Percentiles rank a stretch among this genome's conserved stretches.
These are phyloP conservation scores for Tauraco hartlaubi DNA, from an alignment of 2,797 vertebrate genomes.

Conservation along the genomic window DNA sequence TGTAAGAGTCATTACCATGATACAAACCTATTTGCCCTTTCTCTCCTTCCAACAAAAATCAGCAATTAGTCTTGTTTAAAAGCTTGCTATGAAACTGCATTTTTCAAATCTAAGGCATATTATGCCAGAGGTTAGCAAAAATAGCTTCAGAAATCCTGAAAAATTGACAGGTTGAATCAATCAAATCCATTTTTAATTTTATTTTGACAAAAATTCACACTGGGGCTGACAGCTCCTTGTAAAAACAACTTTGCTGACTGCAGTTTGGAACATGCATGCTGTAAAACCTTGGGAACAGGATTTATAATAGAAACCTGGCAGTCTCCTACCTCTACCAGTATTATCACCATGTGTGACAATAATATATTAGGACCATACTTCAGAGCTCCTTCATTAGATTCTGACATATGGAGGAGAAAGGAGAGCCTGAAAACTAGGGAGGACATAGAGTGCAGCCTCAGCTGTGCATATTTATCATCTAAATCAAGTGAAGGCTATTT, in stretches of 20 bases:
- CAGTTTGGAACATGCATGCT: conserved; percentile 40
- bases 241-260: conserved; percentile 56
- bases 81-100: conserved; percentile 26
- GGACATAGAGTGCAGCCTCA: conserved; percentile 49
- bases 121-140: conserved; percentile 63
- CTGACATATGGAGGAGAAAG: conserved; percentile 56
- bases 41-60: conserved; percentile 8
- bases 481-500: conserved; percentile 67
- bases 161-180: conserved; percentile 65
- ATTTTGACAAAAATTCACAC: conserved; percentile 69
- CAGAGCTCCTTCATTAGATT: conserved; percentile 62
- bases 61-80: conserved; percentile 35
- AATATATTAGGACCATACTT: conserved; percentile 57
- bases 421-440: conserved; percentile 34
- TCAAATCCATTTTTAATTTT: conserved; percentile 73
- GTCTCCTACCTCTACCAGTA: background rate
- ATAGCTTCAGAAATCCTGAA: conserved; percentile 62
- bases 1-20: background rate
- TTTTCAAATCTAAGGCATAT: conserved; percentile 68
- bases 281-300: conserved; percentile 28
- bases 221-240: conserved; percentile 61
- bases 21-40: conserved; percentile 16
- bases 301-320: conserved; percentile 32
- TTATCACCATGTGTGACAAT: conserved; percentile 56
- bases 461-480: conserved; percentile 66